A percentile compares a stretch with the other conserved stretches of the same genome.
Conservation (phyloP, 2,888 invertebrate species). For the Resseliella maxima region DNA sequence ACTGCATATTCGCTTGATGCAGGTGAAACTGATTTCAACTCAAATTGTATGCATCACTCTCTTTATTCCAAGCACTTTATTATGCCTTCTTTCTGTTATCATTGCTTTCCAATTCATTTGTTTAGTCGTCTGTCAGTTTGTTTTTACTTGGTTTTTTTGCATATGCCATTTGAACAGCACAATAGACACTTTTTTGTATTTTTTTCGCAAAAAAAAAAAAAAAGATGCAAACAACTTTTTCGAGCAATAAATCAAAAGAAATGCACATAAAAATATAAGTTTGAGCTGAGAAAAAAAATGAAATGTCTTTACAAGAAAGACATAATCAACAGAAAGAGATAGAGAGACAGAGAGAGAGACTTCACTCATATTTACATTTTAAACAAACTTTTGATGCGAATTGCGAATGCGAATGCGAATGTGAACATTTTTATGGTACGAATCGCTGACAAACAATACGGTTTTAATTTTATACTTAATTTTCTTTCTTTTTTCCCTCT, state of each 20-base stretch:
- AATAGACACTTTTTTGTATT: background rate
- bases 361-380: background rate
- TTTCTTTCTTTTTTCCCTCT: background rate
- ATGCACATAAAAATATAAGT: background rate
- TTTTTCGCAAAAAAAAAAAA: background rate
- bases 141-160: background rate
- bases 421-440: background rate
- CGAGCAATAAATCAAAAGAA: slow-evolving; percentile 8
- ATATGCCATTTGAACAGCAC: slow-evolving; percentile 1
- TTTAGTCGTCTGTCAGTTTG: background rate
- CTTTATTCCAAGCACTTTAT: too few species aligned
- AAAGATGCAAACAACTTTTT: background rate
- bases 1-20: background rate
- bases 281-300: background rate
- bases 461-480: too few species aligned
- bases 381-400: too few species aligned
- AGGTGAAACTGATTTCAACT: background rate
- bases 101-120: slow-evolving; percentile 30
- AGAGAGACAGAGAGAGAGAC: background rate
- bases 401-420: slow-evolving; percentile 4
- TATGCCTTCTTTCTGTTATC: background rate
- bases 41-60: background rate
- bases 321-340: background rate
- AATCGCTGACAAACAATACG: too few species aligned
- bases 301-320: background rate